These are phyloP conservation scores for Dufourea novaeangliae DNA, from an alignment of 1,140 invertebrate species.

Conservation along the genomic window DNA sequence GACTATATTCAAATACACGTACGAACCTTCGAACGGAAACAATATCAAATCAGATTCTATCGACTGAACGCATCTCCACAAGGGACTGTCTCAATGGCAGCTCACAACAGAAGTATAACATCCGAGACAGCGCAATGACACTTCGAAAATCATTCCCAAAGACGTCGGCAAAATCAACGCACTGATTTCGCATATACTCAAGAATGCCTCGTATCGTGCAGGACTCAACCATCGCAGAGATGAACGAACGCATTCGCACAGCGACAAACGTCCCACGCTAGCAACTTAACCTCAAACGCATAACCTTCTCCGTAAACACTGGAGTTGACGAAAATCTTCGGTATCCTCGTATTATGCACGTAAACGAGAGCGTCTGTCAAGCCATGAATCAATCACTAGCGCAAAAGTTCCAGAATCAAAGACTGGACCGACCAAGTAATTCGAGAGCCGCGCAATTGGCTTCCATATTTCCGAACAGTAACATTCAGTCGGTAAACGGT, in stretches of 20 bases:
- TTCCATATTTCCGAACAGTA: neutral
- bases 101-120: neutral
- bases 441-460: conserved; percentile 10
- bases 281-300: neutral
- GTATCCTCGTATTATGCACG: conserved; percentile 3
- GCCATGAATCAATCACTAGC: neutral
- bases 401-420: neutral
- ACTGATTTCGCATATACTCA: neutral
- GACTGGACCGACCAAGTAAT: conserved; percentile 23
- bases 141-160: neutral
- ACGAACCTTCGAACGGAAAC: conserved; percentile 10
- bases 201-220: neutral
- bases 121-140: neutral
- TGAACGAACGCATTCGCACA: neutral
- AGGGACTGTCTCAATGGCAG: neutral
- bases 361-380: neutral
- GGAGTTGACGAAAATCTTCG: neutral
- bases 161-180: neutral
- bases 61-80: neutral
- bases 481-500: conserved; percentile 5
- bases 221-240: neutral
- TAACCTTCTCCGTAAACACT: neutral
- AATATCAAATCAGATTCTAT: conserved; percentile 14
- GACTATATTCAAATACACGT: too few relatives aligned
- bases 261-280: neutral